Evolutionary conservation across 2,797 vertebrate genomes (phyloP).

Genomic region (Xenopus petersii): DNA sequence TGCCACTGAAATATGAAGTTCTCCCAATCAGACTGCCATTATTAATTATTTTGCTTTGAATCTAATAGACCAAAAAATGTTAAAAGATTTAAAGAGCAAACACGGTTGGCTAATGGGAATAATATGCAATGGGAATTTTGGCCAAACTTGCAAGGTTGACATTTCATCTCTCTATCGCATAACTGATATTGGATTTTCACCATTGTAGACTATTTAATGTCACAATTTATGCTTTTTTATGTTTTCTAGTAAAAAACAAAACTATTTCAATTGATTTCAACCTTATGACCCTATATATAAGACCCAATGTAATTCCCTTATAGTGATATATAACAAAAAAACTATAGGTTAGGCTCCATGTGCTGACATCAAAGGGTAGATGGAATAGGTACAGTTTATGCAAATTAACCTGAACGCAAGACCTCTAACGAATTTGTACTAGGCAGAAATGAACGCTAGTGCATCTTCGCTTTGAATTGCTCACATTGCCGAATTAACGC

Average conservation of each 20-base stretch:
- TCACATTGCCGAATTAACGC: too few species aligned
- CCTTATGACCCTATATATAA: conserved; percentile 16
- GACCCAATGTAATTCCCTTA: conserved; percentile 19
- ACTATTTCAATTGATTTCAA: conserved; percentile 26
- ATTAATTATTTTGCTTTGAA: conserved; percentile 31
- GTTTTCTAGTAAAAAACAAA: conserved; percentile 4
- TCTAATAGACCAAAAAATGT: conserved; percentile 48
- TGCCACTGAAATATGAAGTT: conserved; percentile 57
- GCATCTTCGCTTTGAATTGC: too few species aligned
- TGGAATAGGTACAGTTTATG: conserved; percentile 2
- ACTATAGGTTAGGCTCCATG: too few species aligned
- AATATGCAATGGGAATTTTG: conserved; percentile 23
- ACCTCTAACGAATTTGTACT: conserved; percentile 14
- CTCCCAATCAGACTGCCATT: conserved; percentile 56
- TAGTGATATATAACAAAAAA: too few species aligned
- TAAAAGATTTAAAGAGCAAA: conserved; percentile 52
- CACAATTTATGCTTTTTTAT: conserved; percentile 33
- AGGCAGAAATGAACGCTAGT: too few species aligned
- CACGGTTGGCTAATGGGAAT: conserved; percentile 47
- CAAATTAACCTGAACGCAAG: conserved; percentile 5
- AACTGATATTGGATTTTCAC: conserved; percentile 40
- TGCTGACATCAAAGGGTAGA: conserved; percentile 19
- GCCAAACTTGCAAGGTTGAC: conserved; percentile 40
- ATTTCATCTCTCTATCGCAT: conserved; percentile 42
- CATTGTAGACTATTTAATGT: conserved; percentile 33